phyloP scores from a whole-genome alignment of 2,888 invertebrate species.

The Trileptium ribeirensis region DNA sequence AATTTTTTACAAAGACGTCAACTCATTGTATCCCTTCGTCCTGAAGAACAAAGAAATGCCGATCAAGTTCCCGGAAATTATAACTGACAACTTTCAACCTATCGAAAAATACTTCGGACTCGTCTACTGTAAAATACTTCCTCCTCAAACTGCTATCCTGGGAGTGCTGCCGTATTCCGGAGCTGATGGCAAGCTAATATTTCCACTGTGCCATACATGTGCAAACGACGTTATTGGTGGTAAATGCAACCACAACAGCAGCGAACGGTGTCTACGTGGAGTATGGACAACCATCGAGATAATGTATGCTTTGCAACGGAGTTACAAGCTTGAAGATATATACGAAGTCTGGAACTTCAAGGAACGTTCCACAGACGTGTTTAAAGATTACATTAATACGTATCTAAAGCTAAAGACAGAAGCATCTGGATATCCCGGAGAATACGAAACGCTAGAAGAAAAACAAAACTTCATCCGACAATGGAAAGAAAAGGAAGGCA shows the following conservation, averaged over 20 bases:
- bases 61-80: conserved; percentile 20
- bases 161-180: conserved; percentile 44
- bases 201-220: conserved; percentile 42
- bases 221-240: conserved; percentile 35
- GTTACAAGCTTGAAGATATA: background rate
- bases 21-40: conserved; percentile 42
- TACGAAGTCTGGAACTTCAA: background rate
- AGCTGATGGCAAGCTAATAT: conserved; percentile 38
- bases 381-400: background rate
- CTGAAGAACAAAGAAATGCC: conserved; percentile 40
- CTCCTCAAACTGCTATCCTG: conserved; percentile 40
- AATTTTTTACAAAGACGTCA: conserved; percentile 41
- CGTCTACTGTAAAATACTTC: conserved; percentile 41
- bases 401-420: background rate
- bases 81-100: conserved; percentile 16
- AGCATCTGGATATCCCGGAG: background rate
- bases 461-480: background rate
- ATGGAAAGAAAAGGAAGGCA: conserved; percentile 10
- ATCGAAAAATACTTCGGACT: conserved; percentile 33
- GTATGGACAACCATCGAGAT: background rate
- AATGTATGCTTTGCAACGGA: background rate
- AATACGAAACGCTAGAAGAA: background rate
- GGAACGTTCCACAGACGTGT: background rate
- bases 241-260: background rate
- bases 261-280: background rate